A percentile compares a stretch with the other conserved stretches of the same genome.
Conservation (phyloP, 2,113 vertebrate genomes). For the Patagioenas fasciata region DNA sequence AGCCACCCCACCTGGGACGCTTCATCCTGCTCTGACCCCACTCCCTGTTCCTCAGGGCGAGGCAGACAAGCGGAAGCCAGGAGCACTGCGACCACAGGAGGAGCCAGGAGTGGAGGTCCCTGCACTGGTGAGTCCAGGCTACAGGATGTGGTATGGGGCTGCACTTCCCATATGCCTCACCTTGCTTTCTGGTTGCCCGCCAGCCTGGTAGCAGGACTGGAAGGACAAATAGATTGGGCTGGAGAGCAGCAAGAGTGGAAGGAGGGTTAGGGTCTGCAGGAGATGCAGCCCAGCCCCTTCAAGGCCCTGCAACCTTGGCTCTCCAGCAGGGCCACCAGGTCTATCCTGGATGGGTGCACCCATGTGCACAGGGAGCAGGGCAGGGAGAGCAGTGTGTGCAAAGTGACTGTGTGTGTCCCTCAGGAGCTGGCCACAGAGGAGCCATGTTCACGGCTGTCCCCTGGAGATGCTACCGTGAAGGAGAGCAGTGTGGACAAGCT, state of each 20-base stretch:
- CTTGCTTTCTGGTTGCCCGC: background rate
- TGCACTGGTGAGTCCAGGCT: slow-evolving; percentile 50
- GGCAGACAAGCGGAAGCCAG: slow-evolving; percentile 50
- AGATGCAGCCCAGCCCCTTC: background rate
- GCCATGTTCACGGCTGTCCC: background rate
- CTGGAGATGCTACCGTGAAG: background rate
- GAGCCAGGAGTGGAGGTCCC: slow-evolving; percentile 43
- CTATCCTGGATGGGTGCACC: background rate
- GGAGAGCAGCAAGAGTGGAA: background rate
- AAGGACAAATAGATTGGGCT: background rate
- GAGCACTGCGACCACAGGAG: slow-evolving; percentile 21
- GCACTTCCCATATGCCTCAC: background rate
- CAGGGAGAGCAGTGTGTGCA: background rate
- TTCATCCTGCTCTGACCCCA: background rate
- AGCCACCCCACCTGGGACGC: rapidly evolving
- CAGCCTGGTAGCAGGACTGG: background rate
- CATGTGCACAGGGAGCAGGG: background rate
- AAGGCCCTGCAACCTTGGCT: background rate
- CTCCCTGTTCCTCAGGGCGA: slow-evolving; percentile 43
- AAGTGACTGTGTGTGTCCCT: background rate
- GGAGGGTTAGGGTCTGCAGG: background rate
- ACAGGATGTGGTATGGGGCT: background rate
- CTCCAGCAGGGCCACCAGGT: background rate
- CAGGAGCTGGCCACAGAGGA: slow-evolving; percentile 57
- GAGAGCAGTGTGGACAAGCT: slow-evolving; percentile 57